A percentile compares a stretch with the other conserved stretches of the same genome.
phyloP scores from a whole-genome alignment of 2,797 vertebrate species.

The Xiphophorus birchmanni region DNA sequence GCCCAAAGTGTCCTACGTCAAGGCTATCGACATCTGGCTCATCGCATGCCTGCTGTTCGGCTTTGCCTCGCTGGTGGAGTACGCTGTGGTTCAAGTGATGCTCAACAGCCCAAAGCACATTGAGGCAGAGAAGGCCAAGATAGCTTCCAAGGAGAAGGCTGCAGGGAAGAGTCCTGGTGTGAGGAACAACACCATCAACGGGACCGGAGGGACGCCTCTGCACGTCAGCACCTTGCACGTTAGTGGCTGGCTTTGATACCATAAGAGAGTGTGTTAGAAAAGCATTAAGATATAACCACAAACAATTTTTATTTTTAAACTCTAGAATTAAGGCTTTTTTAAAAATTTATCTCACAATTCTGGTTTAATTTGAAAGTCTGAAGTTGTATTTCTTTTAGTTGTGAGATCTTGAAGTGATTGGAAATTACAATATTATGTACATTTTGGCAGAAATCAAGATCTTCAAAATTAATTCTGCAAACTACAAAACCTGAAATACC shows the following conservation, averaged over 20 bases:
- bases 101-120: conserved; percentile 96
- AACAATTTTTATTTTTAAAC: not conserved
- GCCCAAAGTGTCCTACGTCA: conserved; percentile 98
- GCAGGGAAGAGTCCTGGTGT: conserved; percentile 83
- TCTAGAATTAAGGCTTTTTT: not conserved
- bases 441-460: not conserved
- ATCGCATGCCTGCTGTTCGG: conserved; percentile 99
- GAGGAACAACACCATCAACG: conserved; percentile 92
- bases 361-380: not conserved
- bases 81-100: conserved; percentile 97
- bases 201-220: conserved; percentile 92
- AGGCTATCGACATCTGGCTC: conserved; percentile 98
- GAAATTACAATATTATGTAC: not conserved
- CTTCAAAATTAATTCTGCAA: not conserved
- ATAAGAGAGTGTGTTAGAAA: not conserved
- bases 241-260: conserved; percentile 43
- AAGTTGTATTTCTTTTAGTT: not conserved
- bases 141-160: conserved; percentile 90
- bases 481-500: not conserved
- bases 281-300: not conserved
- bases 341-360: not conserved
- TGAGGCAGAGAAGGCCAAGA: conserved; percentile 94
- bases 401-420: not conserved
- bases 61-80: conserved; percentile 97
- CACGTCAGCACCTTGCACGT: conserved; percentile 91